Conservation (phyloP, 2,888 invertebrate genomes). For the Deroplatys truncata region DNA sequence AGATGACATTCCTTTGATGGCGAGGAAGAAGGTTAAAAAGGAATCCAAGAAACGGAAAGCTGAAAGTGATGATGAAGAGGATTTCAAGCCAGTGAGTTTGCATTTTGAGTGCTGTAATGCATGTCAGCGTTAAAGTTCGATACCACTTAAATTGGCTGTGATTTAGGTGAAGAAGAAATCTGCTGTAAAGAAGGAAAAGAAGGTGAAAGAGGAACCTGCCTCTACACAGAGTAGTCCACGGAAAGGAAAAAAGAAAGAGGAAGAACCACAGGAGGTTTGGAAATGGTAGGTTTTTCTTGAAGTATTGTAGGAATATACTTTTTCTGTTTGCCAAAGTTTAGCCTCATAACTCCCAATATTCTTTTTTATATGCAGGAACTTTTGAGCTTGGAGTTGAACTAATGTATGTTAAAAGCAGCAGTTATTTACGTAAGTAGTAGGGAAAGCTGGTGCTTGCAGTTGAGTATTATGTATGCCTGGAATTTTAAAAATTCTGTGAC, state of each 20-base stretch:
- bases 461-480: not conserved
- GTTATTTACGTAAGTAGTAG: not conserved
- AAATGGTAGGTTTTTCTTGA: slow-evolving; percentile 65
- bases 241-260: slow-evolving; percentile 61
- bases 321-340: not conserved
- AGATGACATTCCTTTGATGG: slow-evolving; percentile 64
- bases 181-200: slow-evolving; percentile 38
- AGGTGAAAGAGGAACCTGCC: slow-evolving; percentile 39
- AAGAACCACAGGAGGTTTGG: slow-evolving; percentile 82
- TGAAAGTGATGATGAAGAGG: slow-evolving; percentile 45
- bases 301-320: no score
- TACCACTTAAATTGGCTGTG: not conserved
- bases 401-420: not conserved
- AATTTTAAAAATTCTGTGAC: no score
- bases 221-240: slow-evolving; percentile 45
- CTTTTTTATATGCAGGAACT: not conserved
- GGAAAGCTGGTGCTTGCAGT: not conserved
- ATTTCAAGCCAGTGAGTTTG: slow-evolving; percentile 34
- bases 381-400: not conserved
- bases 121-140: not conserved
- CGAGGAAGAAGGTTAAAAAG: slow-evolving; percentile 63
- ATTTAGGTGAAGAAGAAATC: slow-evolving; percentile 23
- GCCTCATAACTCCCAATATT: not conserved
- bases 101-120: not conserved
- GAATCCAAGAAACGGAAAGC: slow-evolving; percentile 42